phyloP scores from a whole-genome alignment of 1,140 invertebrate genomes.

The Nasonia vitripennis region DNA sequence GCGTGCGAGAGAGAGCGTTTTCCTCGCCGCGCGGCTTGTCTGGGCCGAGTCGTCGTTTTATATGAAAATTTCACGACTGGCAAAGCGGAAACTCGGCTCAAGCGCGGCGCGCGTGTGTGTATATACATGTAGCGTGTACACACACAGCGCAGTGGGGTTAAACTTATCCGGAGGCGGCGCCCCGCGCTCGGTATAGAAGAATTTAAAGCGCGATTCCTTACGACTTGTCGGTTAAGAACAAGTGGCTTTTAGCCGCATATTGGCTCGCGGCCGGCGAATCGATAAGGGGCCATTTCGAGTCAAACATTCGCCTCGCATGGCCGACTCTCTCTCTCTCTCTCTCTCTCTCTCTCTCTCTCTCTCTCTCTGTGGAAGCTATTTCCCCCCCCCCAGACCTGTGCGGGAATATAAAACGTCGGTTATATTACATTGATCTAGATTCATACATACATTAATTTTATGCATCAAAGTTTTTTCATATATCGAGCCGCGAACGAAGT shows the following conservation, averaged over 20 bases:
- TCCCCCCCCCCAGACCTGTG: too few relatives aligned
- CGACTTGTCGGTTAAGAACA: slow-evolving; percentile 27
- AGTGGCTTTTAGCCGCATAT: slow-evolving; percentile 33
- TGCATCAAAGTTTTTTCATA: too few relatives aligned
- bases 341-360: too few relatives aligned
- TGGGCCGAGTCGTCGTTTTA: slow-evolving; percentile 57
- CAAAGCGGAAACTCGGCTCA: slow-evolving; percentile 58
- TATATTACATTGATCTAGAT: too few relatives aligned
- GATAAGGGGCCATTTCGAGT: slow-evolving; percentile 12
- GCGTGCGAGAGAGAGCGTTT: background rate
- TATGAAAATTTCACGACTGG: slow-evolving; percentile 68
- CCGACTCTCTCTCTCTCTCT: too few relatives aligned
- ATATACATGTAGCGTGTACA: background rate
- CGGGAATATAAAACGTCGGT: too few relatives aligned
- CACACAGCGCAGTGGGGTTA: background rate
- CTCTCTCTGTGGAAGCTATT: too few relatives aligned
- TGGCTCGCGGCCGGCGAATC: slow-evolving; percentile 5
- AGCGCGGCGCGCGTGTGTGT: background rate
- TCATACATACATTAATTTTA: too few relatives aligned
- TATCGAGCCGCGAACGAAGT: too few relatives aligned
- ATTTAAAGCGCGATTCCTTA: slow-evolving; percentile 46
- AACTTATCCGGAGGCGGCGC: slow-evolving; percentile 29
- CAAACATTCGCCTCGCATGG: background rate
- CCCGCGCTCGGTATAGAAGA: slow-evolving; percentile 1
- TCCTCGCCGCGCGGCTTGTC: slow-evolving; percentile 32